phyloP scores from a whole-genome alignment of 35 echinoderm and acorn worm genomes.

The Patiria miniata region DNA sequence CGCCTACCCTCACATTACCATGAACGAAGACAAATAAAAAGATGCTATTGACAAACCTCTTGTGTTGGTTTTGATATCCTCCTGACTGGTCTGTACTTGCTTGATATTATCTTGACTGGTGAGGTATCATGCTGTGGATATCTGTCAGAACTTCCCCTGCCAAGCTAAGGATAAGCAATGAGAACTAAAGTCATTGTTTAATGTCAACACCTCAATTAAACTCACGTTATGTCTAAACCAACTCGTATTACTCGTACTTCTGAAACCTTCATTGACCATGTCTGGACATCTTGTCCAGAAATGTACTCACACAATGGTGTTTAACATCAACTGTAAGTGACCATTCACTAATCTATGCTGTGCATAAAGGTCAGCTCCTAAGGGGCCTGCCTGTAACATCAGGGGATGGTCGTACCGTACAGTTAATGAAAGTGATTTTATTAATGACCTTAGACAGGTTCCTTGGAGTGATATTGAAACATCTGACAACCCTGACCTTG shows the following conservation, averaged over 20 bases:
- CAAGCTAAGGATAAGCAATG: too few species aligned
- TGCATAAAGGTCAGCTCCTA: not conserved
- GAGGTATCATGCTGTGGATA: slow-evolving; percentile 20
- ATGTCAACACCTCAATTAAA: too few species aligned
- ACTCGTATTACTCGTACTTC: slow-evolving; percentile 1
- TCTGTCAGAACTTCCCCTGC: not conserved
- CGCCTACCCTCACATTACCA: too few species aligned
- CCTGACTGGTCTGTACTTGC: not conserved
- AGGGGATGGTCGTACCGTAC: not conserved
- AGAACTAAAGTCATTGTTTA: too few species aligned
- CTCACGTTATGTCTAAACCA: not conserved
- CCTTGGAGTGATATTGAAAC: too few species aligned
- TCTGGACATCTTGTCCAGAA: not conserved
- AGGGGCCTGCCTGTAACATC: not conserved
- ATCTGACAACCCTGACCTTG: not conserved
- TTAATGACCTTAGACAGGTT: too few species aligned
- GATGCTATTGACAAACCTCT: not conserved
- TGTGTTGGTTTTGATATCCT: not conserved
- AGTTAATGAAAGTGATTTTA: too few species aligned
- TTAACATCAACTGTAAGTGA: not conserved
- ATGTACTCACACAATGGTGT: not conserved
- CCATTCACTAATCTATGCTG: not conserved
- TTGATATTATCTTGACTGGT: not conserved
- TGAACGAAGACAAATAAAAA: too few species aligned
- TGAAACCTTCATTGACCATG: not conserved